Base-by-base conservation (phyloP, 1,140 invertebrate species). In the Tribolium madens region DNA sequence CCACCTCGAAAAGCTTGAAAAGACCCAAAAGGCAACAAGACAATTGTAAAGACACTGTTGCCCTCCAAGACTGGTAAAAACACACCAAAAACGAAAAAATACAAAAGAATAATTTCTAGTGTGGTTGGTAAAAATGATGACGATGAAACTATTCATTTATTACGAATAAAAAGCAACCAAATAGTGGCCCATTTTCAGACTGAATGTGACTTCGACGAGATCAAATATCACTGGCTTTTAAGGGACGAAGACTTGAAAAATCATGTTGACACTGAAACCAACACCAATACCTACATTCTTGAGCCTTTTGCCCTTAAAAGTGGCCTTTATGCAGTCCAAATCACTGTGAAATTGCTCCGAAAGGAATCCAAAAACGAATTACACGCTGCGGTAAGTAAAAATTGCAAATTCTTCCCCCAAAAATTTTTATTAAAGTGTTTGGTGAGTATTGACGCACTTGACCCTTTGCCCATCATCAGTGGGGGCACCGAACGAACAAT, bases 391-490 rank as follows among this genome's bases (percentile, higher is more conserved):
- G 36, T 42, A 42, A 9, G 36, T 42, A 2, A 42, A 42, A 42
- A 42, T 9, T 10, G 10, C 1, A 42, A 42, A 42, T 9, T 42
- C 36, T n/a, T 42, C 0, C 3, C 3, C 1, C 21, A 26, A 26
- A 42, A 10, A 42, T 42, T 36, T 42, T 7, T 42, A 3, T 50
- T 50, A 2, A 50, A 50, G 48, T 50, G 48, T 50, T 50, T 50
- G 12, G 4, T 42, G 36, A 42, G 36, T 42, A 42, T 17, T 2
- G 48, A 50, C 15, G 15, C 52, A 17, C 36, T 42, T 10, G 36
- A 42, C n/a, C 52, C 52, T 21, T 1, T 60, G 88, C 68, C 68
- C n/a, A 42, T 71, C 3, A 71, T 71, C 5, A 17, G 3, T n/a
- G 68, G 68, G 13, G 68, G 68, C 1, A 48, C 14, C 18, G 68